phyloP scores from a whole-genome alignment of 2,113 vertebrate genomes.

The Notothenia rossii region DNA sequence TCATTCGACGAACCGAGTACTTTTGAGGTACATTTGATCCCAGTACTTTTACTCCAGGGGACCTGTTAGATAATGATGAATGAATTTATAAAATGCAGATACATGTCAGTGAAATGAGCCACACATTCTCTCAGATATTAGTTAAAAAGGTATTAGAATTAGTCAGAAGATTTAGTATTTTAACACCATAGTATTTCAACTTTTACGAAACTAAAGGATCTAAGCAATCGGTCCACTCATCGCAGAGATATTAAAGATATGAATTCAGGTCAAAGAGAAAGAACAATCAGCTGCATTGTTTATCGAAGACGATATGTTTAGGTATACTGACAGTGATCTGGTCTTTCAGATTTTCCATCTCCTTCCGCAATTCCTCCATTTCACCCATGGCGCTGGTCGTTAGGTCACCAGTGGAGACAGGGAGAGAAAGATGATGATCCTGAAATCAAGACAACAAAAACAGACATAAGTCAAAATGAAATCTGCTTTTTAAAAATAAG shows the following conservation, averaged over 20 bases:
- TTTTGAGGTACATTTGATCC: no score
- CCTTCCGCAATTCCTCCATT: conserved; percentile 95
- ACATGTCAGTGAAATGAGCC: no score
- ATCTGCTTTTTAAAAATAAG: neutral
- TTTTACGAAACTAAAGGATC: no score
- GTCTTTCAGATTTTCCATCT: conserved; percentile 94
- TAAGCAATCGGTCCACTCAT: no score
- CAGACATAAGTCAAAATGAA: neutral
- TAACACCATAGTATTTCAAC: no score
- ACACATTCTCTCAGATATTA: no score
- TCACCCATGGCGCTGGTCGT: conserved; percentile 89
- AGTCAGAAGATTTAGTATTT: no score
- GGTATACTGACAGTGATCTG: conserved; percentile 91
- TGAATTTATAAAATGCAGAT: no score
- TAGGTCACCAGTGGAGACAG: conserved; percentile 68
- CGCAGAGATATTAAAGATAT: neutral
- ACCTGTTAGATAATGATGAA: no score
- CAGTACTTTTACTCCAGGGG: no score
- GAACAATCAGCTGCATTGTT: neutral
- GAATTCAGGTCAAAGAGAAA: neutral
- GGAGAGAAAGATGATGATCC: conserved; percentile 57
- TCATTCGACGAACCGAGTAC: no score
- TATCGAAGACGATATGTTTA: neutral
- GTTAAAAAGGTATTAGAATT: no score
- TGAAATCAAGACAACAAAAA: conserved; percentile 37